Conservation (phyloP, 2,888 invertebrate genomes). For the Saturnia japonica region DNA sequence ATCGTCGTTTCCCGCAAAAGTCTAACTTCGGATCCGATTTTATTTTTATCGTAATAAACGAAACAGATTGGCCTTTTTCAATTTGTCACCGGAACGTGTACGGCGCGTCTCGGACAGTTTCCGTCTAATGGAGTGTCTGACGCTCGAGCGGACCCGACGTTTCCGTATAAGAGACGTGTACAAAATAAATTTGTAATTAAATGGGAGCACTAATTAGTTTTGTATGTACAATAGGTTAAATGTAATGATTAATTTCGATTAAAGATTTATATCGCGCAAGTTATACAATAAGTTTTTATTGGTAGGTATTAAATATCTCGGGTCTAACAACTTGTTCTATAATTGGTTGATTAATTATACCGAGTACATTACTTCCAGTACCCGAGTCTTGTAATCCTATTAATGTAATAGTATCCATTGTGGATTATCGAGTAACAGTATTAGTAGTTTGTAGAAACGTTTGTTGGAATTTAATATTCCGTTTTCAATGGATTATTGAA, state of each 20-base stretch:
- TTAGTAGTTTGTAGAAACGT: not conserved
- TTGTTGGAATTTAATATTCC: not conserved
- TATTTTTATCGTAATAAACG: not conserved
- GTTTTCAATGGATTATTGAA: not conserved
- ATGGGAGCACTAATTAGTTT: not conserved
- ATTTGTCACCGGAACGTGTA: constrained; percentile 39
- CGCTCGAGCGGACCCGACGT: constrained; percentile 11
- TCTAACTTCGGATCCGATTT: not conserved
- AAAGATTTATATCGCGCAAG: too few relatives aligned
- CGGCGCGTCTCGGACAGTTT: constrained; percentile 21
- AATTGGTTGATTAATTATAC: not conserved
- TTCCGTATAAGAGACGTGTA: not conserved
- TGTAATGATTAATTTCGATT: too few relatives aligned
- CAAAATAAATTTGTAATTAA: not conserved
- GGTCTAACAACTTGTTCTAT: not conserved
- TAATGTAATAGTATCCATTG: not conserved
- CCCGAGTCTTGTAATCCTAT: not conserved
- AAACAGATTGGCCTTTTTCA: constrained; percentile 40
- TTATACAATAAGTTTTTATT: too few relatives aligned
- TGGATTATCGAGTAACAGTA: not conserved
- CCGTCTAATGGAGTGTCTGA: constrained; percentile 39
- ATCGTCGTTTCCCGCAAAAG: not conserved
- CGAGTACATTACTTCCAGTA: not conserved
- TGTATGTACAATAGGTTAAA: not conserved
- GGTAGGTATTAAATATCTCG: not conserved